Evolutionary conservation across 2,888 invertebrate genomes (phyloP).

Genomic region (Trisateles emortualis): DNA sequence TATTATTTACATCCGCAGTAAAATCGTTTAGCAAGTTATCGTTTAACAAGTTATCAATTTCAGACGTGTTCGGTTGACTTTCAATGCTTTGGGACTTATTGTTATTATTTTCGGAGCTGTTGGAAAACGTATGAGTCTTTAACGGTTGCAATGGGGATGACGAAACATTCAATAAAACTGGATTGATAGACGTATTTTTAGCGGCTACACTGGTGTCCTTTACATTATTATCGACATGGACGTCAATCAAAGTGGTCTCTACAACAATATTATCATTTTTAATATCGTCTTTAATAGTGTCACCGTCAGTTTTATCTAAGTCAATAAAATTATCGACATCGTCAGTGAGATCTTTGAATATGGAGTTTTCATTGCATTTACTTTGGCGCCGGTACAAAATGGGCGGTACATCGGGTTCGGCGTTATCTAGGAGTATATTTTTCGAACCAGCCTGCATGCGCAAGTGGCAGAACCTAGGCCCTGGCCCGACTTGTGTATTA

Average conservation of each 20-base stretch:
- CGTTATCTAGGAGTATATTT: slow-evolving; percentile 93
- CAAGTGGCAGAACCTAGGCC: slow-evolving; percentile 92
- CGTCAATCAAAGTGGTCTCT: slow-evolving; percentile 80
- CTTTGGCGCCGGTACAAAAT: slow-evolving; percentile 90
- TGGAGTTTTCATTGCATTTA: slow-evolving; percentile 78
- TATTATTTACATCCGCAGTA: slow-evolving; percentile 59
- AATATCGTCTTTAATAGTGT: slow-evolving; percentile 54
- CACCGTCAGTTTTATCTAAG: slow-evolving; percentile 65
- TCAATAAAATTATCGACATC: slow-evolving; percentile 76
- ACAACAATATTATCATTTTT: slow-evolving; percentile 74
- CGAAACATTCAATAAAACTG: slow-evolving; percentile 78
- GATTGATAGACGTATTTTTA: slow-evolving; percentile 73
- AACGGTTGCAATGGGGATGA: slow-evolving; percentile 81
- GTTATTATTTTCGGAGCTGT: slow-evolving; percentile 76
- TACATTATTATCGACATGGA: slow-evolving; percentile 77
- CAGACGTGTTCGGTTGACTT: slow-evolving; percentile 70
- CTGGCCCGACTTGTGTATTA: slow-evolving; percentile 84
- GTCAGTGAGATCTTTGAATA: slow-evolving; percentile 79
- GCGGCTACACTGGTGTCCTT: slow-evolving; percentile 67
- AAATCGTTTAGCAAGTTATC: slow-evolving; percentile 78
- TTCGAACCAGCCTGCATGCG: slow-evolving; percentile 92
- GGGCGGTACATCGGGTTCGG: slow-evolving; percentile 90
- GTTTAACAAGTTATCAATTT: slow-evolving; percentile 75
- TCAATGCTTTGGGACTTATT: slow-evolving; percentile 72
- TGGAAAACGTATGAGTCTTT: slow-evolving; percentile 80